phyloP scores from a whole-genome alignment of 2,113 vertebrate species.

The Bungarus multicinctus region DNA sequence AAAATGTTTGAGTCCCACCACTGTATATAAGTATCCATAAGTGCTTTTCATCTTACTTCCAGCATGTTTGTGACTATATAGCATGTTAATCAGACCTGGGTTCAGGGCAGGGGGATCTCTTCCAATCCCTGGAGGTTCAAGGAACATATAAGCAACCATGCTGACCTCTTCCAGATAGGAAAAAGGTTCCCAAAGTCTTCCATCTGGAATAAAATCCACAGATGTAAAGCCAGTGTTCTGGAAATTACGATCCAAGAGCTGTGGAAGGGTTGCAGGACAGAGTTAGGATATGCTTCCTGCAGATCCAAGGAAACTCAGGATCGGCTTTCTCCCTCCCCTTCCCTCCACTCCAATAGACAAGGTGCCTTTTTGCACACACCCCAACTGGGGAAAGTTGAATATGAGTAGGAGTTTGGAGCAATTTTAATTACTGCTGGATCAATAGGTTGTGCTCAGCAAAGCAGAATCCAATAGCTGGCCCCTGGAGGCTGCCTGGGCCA shows the following conservation, averaged over 20 bases:
- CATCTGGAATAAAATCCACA: neutral
- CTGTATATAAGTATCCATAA: neutral
- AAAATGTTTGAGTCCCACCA: too few relatives aligned
- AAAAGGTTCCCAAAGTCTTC: neutral
- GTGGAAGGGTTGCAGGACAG: neutral
- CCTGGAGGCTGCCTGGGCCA: neutral
- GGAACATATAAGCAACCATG: neutral
- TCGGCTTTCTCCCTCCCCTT: neutral
- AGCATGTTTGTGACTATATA: too few relatives aligned
- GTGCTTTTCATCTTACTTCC: neutral
- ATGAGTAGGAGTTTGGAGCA: slow-evolving; percentile 62
- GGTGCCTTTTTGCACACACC: slow-evolving; percentile 37
- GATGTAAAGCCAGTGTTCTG: too few relatives aligned
- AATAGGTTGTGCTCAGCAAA: slow-evolving; percentile 50
- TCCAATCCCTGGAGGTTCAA: neutral
- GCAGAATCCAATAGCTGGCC: slow-evolving; percentile 56
- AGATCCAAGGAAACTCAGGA: neutral
- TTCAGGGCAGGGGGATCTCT: neutral
- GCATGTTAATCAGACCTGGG: neutral
- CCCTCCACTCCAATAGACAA: neutral
- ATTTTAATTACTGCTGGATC: slow-evolving; percentile 65
- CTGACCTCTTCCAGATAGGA: neutral
- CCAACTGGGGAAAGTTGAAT: slow-evolving; percentile 57
- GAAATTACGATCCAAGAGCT: neutral
- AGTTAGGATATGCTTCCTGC: neutral